Evolutionary conservation across 2,888 invertebrate species (phyloP).

Genomic region (Leptinotarsa juncta): DNA sequence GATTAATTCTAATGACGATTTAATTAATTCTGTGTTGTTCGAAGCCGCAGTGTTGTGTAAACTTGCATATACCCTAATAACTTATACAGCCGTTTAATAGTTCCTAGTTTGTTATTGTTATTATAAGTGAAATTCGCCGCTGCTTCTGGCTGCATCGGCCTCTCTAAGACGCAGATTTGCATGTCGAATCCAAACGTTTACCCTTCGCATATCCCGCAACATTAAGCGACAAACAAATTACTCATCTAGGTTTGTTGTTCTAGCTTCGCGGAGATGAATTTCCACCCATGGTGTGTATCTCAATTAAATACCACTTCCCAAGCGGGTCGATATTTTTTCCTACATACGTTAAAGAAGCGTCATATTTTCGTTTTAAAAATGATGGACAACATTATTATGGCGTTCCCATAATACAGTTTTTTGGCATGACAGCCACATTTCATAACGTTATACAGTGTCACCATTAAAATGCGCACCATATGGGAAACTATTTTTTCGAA

Average conservation of each 20-base stretch:
- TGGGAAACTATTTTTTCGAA: too few species aligned
- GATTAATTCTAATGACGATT: constrained; percentile 26
- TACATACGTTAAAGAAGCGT: too few species aligned
- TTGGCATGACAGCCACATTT: too few species aligned
- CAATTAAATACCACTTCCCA: background rate
- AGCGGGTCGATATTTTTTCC: background rate
- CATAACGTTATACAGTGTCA: too few species aligned
- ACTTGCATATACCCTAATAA: constrained; percentile 39
- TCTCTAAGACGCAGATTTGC: constrained; percentile 40
- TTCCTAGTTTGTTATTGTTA: constrained; percentile 44
- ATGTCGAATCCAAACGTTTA: constrained; percentile 45
- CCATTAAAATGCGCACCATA: too few species aligned
- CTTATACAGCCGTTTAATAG: constrained; percentile 39
- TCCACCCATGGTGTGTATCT: background rate
- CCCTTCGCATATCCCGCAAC: constrained; percentile 36
- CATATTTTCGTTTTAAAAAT: too few species aligned
- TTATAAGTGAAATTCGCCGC: constrained; percentile 33
- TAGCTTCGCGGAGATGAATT: background rate
- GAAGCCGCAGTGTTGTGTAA: constrained; percentile 32
- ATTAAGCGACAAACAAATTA: constrained; percentile 44
- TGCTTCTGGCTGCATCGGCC: constrained; percentile 27
- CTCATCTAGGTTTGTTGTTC: constrained; percentile 26
- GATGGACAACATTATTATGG: too few species aligned
- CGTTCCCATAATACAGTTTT: too few species aligned
- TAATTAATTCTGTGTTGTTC: constrained; percentile 35